Evolutionary conservation across 1,140 invertebrate species (phyloP).

Genomic region (Euwallacea similis): DNA sequence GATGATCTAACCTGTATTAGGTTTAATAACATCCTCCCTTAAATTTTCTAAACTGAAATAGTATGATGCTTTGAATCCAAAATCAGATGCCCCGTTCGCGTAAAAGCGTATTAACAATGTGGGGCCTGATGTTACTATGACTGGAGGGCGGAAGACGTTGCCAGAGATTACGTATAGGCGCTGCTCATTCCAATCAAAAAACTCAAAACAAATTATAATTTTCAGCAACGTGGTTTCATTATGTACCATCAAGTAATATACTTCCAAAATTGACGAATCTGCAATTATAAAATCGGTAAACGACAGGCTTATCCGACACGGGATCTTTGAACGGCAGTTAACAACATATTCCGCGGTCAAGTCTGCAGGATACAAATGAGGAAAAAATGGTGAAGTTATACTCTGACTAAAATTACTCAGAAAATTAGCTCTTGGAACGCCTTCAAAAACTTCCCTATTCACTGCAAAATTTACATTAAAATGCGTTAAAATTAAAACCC

Average conservation of each 20-base stretch:
- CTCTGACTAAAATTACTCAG: slow-evolving; percentile 52
- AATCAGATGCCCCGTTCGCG: slow-evolving; percentile 69
- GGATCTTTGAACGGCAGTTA: slow-evolving; percentile 57
- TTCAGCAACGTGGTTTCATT: not conserved
- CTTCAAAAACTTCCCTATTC: slow-evolving; percentile 64
- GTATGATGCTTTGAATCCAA: slow-evolving; percentile 71
- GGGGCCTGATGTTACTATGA: slow-evolving; percentile 67
- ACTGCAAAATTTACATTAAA: slow-evolving; percentile 54
- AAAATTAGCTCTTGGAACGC: slow-evolving; percentile 52
- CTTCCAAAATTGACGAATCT: slow-evolving; percentile 69
- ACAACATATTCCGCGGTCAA: slow-evolving; percentile 69
- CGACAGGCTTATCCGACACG: slow-evolving; percentile 64
- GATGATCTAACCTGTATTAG: slow-evolving; percentile 58
- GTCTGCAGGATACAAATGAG: slow-evolving; percentile 68
- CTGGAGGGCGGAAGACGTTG: slow-evolving; percentile 68
- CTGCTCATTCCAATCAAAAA: slow-evolving; percentile 72
- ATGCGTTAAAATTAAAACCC: not conserved
- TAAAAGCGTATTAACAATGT: slow-evolving; percentile 68
- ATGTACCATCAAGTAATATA: slow-evolving; percentile 42
- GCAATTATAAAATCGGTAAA: slow-evolving; percentile 74
- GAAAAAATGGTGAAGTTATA: slow-evolving; percentile 71
- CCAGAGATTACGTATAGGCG: slow-evolving; percentile 69
- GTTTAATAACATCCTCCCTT: slow-evolving; percentile 59
- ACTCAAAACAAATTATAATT: slow-evolving; percentile 54
- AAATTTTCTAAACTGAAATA: slow-evolving; percentile 63